These are phyloP conservation scores for Aelia acuminata DNA, from an alignment of 2,888 invertebrate species.

Conservation along the genomic window DNA sequence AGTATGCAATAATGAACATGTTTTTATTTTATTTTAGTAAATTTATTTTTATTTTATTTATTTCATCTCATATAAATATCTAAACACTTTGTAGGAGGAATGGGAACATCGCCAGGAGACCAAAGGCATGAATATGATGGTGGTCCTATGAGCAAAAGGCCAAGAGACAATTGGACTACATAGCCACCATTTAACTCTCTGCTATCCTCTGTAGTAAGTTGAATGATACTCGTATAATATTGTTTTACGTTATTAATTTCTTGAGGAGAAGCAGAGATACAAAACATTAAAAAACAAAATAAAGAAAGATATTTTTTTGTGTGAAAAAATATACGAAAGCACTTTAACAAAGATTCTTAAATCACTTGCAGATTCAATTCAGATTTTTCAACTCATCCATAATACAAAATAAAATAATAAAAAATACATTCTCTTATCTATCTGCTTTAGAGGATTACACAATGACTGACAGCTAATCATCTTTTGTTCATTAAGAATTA, in stretches of 20 bases:
- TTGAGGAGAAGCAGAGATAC: not conserved
- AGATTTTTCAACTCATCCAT: too few species aligned
- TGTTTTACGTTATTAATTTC: not conserved
- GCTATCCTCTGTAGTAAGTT: constrained; percentile 66
- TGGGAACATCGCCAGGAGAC: constrained; percentile 82
- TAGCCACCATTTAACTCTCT: constrained; percentile 72
- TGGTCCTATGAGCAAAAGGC: constrained; percentile 83
- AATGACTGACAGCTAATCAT: not conserved
- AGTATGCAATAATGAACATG: not conserved
- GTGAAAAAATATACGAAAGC: not conserved
- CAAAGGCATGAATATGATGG: constrained; percentile 77
- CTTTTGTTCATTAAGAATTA: not conserved
- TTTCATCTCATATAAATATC: constrained; percentile 65
- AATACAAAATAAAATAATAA: not conserved
- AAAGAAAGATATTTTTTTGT: not conserved
- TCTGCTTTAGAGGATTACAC: not conserved
- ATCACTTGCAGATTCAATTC: too few species aligned
- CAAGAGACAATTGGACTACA: constrained; percentile 92
- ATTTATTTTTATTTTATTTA: constrained; percentile 60
- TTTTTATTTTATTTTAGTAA: constrained; percentile 60
- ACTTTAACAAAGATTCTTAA: not conserved
- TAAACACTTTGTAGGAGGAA: constrained; percentile 76
- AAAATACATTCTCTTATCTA: not conserved
- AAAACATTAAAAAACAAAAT: not conserved
- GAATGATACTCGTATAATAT: not conserved